Evolutionary conservation across 1,140 invertebrate species (phyloP).

Genomic region (Grapholita molesta): DNA sequence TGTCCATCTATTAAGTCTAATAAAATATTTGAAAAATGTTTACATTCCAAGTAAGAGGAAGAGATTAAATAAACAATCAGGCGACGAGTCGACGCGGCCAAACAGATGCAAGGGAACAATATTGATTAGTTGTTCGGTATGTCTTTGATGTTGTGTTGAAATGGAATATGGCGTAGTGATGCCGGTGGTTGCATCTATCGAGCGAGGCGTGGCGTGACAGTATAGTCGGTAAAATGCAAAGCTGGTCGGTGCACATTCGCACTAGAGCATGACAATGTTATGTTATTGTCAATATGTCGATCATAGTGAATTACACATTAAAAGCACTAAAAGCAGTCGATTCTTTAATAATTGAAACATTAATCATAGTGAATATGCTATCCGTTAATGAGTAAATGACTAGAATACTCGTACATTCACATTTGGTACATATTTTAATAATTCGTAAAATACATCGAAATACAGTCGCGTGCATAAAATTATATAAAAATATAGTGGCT

Average conservation of each 20-base stretch:
- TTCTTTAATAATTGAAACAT: not conserved
- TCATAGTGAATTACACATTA: not conserved
- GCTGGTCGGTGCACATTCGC: conserved; percentile 1
- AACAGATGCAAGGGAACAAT: conserved; percentile 1
- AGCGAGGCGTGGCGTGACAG: not conserved
- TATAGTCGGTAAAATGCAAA: not conserved
- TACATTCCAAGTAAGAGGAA: conserved; percentile 1
- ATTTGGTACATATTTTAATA: conserved; percentile 1
- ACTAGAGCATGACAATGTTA: conserved; percentile 6
- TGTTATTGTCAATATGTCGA: not conserved
- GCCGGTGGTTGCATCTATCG: conserved; percentile 6
- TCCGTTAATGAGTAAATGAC: conserved; percentile 3
- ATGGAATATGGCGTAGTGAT: not conserved
- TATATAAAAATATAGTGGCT: not conserved
- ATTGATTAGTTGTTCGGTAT: not conserved
- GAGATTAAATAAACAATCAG: not conserved
- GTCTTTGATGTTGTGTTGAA: not conserved
- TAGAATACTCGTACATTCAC: conserved; percentile 12
- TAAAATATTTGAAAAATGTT: not conserved
- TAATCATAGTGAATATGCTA: not conserved
- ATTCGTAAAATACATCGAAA: not conserved
- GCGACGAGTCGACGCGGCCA: not conserved
- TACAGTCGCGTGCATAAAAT: conserved; percentile 10
- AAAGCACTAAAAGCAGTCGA: conserved; percentile 15
- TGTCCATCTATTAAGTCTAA: not conserved